phyloP scores from a whole-genome alignment of 1,140 invertebrate species.

The Proctacanthus coquilletti region DNA sequence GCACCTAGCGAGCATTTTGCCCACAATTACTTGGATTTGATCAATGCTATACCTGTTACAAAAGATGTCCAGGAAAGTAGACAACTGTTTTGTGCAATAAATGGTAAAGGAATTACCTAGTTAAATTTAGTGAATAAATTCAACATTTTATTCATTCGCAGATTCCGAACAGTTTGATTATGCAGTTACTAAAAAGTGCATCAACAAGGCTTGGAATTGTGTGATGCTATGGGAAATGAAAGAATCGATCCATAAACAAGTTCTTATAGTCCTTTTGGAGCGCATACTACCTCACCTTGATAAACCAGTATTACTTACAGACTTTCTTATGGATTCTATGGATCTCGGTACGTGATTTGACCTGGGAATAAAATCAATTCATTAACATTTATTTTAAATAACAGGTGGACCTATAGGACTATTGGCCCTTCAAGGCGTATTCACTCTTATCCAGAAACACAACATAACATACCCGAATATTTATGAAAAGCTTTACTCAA shows the following conservation, averaged over 20 bases:
- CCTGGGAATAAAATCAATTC: conserved; percentile 1
- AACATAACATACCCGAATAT: conserved; percentile 95
- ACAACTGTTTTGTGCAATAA: conserved; percentile 29
- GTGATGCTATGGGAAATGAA: conserved; percentile 51
- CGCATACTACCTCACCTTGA: conserved; percentile 64
- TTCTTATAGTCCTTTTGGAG: conserved; percentile 68
- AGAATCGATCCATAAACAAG: conserved; percentile 54
- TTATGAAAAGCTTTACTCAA: conserved; percentile 81
- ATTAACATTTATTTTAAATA: conserved; percentile 10
- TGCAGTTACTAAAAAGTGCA: conserved; percentile 26
- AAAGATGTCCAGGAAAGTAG: conserved; percentile 21
- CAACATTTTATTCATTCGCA: conserved; percentile 1
- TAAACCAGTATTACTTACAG: conserved; percentile 71
- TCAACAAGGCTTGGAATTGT: conserved; percentile 55
- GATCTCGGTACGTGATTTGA: conserved; percentile 45
- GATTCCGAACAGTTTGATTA: conserved; percentile 24
- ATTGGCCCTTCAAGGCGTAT: conserved; percentile 84
- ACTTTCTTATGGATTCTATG: conserved; percentile 82
- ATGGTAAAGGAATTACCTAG: too few relatives aligned
- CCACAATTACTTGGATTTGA: conserved; percentile 49
- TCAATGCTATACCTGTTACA: conserved; percentile 34
- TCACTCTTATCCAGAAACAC: conserved; percentile 75
- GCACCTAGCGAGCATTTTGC: conserved; percentile 44
- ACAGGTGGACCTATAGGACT: conserved; percentile 72
- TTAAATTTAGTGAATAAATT: neutral